Evolutionary conservation across 2,888 invertebrate genomes (phyloP).

Genomic region (Latrodectus elegans): DNA sequence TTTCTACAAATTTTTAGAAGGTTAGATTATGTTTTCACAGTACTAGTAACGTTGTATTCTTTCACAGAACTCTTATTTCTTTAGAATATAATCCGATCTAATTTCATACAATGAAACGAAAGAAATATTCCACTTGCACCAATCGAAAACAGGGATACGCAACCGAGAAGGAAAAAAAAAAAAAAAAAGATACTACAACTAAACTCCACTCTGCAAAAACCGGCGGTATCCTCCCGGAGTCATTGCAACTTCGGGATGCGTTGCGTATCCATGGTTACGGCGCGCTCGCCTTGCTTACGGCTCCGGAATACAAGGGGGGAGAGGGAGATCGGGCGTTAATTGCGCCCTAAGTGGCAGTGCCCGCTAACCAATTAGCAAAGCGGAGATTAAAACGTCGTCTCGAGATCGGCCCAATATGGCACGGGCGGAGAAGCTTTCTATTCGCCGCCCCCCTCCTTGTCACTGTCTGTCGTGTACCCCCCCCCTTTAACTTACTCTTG

Average conservation of each 20-base stretch:
- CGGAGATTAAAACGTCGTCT: conserved; percentile 67
- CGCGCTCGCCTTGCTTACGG: conserved; percentile 35
- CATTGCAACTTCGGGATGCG: conserved; percentile 30
- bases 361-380: conserved; percentile 68
- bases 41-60: too few species aligned
- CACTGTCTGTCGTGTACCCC: conserved; percentile 8
- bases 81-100: too few species aligned
- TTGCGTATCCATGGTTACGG: conserved; percentile 63
- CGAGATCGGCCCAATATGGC: conserved; percentile 68
- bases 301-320: conserved; percentile 6
- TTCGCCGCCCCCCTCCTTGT: conserved; percentile 12
- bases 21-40: too few species aligned
- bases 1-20: too few species aligned
- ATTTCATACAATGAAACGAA: too few species aligned
- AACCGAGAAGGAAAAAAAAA: not conserved
- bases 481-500: not conserved
- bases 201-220: not conserved
- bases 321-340: conserved; percentile 52
- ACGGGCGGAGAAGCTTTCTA: conserved; percentile 34
- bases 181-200: not conserved
- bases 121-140: too few species aligned
- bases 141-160: too few species aligned
- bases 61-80: too few species aligned
- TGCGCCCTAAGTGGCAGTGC: conserved; percentile 68
- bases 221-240: not conserved